Conservation (phyloP, 1,140 invertebrate genomes). For the Venustaconcha ellipsiformis region DNA sequence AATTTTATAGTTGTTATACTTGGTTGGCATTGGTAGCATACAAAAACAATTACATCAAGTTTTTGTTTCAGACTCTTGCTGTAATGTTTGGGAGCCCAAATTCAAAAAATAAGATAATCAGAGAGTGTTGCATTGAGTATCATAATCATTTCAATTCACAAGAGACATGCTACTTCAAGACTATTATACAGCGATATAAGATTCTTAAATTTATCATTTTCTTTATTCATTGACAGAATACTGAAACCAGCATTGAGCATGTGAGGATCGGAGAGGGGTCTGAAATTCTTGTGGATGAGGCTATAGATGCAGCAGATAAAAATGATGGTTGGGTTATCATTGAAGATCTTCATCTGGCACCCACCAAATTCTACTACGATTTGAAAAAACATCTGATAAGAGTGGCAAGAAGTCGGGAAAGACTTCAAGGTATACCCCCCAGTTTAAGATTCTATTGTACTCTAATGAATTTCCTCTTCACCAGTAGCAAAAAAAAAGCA, state of each 20-base stretch:
- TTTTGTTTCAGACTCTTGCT: too few relatives aligned
- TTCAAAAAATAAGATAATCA: too few relatives aligned
- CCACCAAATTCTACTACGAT: conserved; percentile 43
- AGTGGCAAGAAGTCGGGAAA: conserved; percentile 46
- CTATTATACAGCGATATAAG: background rate
- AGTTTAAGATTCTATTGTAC: background rate
- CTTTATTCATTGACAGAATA: conserved; percentile 27
- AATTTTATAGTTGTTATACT: too few relatives aligned
- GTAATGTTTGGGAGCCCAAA: too few relatives aligned
- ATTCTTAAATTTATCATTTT: background rate
- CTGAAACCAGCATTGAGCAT: conserved; percentile 43
- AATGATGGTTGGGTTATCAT: conserved; percentile 65
- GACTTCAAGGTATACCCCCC: conserved; percentile 39
- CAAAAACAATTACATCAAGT: too few relatives aligned
- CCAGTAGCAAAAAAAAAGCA: background rate
- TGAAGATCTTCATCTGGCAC: conserved; percentile 62
- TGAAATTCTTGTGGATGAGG: conserved; percentile 54
- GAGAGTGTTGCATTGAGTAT: too few relatives aligned
- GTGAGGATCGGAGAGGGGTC: conserved; percentile 58
- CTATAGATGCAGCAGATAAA: conserved; percentile 60
- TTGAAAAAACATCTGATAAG: conserved; percentile 55
- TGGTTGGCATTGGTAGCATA: too few relatives aligned
- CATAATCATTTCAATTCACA: too few relatives aligned
- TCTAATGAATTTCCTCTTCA: background rate
- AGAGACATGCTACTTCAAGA: too few relatives aligned